A percentile compares a stretch with the other conserved stretches of the same genome.
Conservation (phyloP, 2,113 vertebrate genomes). For the Protobothrops mucrosquamatus region DNA sequence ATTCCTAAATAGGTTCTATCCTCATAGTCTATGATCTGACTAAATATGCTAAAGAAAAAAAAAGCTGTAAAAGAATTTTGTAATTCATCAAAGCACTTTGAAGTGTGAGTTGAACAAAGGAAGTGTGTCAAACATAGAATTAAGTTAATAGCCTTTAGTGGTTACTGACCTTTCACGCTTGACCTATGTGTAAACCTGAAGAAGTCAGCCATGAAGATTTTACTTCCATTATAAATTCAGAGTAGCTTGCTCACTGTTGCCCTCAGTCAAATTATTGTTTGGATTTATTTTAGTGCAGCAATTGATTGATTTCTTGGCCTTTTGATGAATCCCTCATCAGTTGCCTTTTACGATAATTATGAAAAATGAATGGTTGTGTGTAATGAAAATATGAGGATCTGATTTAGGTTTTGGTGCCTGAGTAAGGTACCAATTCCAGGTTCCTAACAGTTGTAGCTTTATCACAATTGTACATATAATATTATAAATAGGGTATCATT, state of each 20-base stretch:
- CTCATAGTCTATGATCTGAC: not conserved
- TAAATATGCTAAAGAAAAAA: not conserved
- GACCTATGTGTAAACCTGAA: not conserved
- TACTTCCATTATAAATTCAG: not conserved
- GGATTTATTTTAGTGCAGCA: conserved; percentile 24
- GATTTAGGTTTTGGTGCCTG: not conserved
- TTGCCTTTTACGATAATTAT: not conserved
- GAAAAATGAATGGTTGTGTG: not conserved
- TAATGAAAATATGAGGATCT: not conserved
- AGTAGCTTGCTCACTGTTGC: not conserved
- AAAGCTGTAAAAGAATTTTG: not conserved
- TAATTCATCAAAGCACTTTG: not conserved
- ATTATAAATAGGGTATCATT: not conserved
- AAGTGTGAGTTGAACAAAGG: not conserved
- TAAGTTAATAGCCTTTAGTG: not conserved
- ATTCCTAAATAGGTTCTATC: too few relatives aligned
- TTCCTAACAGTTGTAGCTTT: not conserved
- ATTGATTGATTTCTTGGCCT: conserved; percentile 12
- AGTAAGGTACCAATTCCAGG: not conserved
- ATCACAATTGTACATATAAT: not conserved
- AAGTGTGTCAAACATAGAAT: conserved; percentile 5
- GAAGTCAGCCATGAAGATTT: not conserved
- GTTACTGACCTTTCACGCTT: not conserved
- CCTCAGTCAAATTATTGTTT: conserved; percentile 6
- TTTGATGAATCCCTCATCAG: not conserved